Evolutionary conservation across 37 sponge, comb jelly and placozoan species (phyloP), one percentile per base, ranked within the genome.

Genomic region (Diacarnus erythraeanus): DNA sequence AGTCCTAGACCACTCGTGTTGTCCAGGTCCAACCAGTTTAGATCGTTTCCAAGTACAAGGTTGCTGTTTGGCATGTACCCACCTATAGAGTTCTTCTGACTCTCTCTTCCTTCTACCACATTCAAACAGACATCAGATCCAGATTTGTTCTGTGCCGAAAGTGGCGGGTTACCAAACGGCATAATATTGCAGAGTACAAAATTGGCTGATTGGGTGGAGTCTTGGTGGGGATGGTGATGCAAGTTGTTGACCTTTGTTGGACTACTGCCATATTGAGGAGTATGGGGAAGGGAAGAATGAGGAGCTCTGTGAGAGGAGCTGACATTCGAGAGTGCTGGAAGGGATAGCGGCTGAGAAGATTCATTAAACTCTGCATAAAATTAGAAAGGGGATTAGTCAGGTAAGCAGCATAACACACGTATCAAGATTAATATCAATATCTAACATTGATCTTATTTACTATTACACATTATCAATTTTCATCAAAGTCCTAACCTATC

Each of bases 11-110:
- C 30, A 3, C 57, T 61, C 40, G 38, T 63, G 54, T 69, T 74
- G 42, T 83, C 79, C 64, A 83, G 39, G 41, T 89, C 86, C 29
- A 89, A 60, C 90, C 90, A 89, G 27, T 76, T 72, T 21, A 89
- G 40, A 27, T 83, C 76, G 42, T 44, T 37, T 38, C 42, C 38
- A 40, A 77, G 69, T 43, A 69, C 42, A 23, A 74, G 21, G 54
- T 65, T 76, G 29, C 64, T 42, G 37, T 26, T 63, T 38, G 25
- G 59, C 37, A 20, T n/a, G n/a, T 61, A 80, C 0, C 59, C 69
- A 4, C 57, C 71, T 6, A 59, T 42, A 1, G 43, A 26, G 36
- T 59, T 71, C 27, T 41, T 71, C 42, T 58, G 72, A 9, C 72
- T 61, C 8, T 80, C 71, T 3, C 61, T 30, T 17, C 64, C 74